Evolutionary conservation across 2,797 vertebrate genomes (phyloP).

Genomic region (Brotogeris chrysoptera): DNA sequence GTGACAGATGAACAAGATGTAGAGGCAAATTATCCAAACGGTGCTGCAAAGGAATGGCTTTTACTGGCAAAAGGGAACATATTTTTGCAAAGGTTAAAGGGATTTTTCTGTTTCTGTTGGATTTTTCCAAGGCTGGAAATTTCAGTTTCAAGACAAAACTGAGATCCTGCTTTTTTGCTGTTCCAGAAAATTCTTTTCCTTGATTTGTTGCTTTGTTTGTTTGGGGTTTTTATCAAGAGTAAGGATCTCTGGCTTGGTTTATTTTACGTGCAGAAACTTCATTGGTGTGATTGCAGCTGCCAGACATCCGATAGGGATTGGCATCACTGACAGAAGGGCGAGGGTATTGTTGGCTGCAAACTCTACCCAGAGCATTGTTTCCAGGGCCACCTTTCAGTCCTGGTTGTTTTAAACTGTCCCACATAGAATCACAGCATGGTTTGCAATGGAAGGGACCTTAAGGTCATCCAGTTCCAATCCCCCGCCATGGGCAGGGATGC

Average conservation of each 20-base stretch:
- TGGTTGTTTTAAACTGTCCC: background rate
- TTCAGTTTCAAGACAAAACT: background rate
- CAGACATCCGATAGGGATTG: background rate
- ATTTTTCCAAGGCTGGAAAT: conserved; percentile 38
- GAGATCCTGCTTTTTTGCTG: background rate
- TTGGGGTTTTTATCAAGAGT: background rate
- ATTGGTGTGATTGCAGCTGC: background rate
- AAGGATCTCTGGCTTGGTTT: background rate
- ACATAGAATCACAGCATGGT: background rate
- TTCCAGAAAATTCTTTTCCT: background rate
- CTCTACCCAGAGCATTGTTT: background rate
- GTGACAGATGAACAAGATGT: conserved; percentile 59
- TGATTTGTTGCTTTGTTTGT: background rate
- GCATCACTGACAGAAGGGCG: background rate
- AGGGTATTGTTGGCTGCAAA: background rate
- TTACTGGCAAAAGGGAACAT: conserved; percentile 24
- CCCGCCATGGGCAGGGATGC: background rate
- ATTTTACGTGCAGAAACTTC: background rate
- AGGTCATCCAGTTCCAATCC: background rate
- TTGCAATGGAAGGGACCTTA: background rate
- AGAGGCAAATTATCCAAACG: conserved; percentile 33
- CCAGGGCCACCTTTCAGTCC: background rate
- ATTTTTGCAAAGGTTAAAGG: conserved; percentile 40
- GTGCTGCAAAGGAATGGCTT: conserved; percentile 15
- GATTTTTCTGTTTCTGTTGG: conserved; percentile 26